Evolutionary conservation across 2,113 vertebrate species (phyloP).

Genomic region (Lophochroa leadbeateri): DNA sequence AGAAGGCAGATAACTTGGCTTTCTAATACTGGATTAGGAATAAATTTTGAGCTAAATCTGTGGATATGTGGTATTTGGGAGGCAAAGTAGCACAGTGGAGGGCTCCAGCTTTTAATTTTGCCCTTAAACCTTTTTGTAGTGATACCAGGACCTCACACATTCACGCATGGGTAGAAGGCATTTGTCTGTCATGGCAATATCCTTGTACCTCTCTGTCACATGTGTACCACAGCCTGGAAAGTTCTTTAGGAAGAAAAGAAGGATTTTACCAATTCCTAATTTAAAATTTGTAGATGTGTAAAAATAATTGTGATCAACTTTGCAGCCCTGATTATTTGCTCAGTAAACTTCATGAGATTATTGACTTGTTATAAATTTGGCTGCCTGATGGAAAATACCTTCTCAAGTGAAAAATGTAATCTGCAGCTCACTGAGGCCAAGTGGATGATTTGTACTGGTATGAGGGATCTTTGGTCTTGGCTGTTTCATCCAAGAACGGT

Average conservation of each 20-base stretch:
- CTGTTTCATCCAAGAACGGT: background rate
- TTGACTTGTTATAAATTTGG: background rate
- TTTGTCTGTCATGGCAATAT: background rate
- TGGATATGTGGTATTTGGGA: background rate
- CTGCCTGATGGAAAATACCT: background rate
- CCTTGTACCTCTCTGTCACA: rapidly evolving
- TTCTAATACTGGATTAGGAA: background rate
- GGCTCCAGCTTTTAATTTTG: background rate
- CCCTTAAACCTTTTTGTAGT: background rate
- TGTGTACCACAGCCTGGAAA: background rate
- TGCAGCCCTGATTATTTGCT: background rate
- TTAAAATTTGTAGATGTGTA: background rate
- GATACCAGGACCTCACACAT: background rate
- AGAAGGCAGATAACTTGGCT: background rate
- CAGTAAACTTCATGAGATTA: background rate
- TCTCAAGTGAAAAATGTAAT: background rate
- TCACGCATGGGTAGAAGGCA: rapidly evolving
- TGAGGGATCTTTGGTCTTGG: background rate
- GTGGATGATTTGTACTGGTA: background rate
- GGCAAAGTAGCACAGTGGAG: background rate
- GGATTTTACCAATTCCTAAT: background rate
- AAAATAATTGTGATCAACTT: background rate
- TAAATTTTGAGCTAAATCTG: background rate
- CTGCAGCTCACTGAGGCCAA: background rate
- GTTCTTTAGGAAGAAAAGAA: background rate